A percentile compares a stretch with the other conserved stretches of the same genome.
phyloP scores from a whole-genome alignment of 2,888 invertebrate species.

The Beris morrisii region DNA sequence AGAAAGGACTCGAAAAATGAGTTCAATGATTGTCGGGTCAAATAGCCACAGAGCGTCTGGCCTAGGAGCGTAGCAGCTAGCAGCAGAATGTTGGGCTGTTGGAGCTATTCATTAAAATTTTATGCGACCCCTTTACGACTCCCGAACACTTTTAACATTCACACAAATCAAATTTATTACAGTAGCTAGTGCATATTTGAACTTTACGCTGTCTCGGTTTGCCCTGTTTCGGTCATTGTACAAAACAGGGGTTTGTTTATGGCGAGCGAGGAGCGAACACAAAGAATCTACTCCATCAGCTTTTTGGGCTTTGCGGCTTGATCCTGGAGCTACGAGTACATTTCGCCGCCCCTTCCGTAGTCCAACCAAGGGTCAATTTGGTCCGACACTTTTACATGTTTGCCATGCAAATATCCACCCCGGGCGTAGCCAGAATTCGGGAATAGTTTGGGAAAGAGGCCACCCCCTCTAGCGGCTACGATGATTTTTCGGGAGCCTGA shows the following conservation, averaged over 20 bases:
- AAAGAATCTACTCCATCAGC: slow-evolving; percentile 12
- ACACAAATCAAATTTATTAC: slow-evolving; percentile 37
- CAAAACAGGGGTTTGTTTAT: too few relatives aligned
- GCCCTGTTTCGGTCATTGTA: neutral
- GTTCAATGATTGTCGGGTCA: too few relatives aligned
- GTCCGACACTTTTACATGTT: neutral
- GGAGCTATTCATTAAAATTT: slow-evolving; percentile 34
- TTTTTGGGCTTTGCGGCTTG: slow-evolving; percentile 3
- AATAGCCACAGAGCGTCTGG: too few relatives aligned
- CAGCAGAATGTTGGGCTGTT: too few relatives aligned
- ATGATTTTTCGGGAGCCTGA: slow-evolving; percentile 11
- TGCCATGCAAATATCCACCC: neutral
- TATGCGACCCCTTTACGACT: slow-evolving; percentile 30
- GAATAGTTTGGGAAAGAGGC: too few relatives aligned
- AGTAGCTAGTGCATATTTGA: neutral
- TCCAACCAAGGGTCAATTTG: neutral
- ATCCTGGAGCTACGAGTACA: slow-evolving; percentile 2
- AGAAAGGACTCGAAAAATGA: too few relatives aligned
- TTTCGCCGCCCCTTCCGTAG: neutral
- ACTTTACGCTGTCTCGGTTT: slow-evolving; percentile 1
- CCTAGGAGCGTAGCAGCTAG: too few relatives aligned
- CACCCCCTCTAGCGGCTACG: neutral
- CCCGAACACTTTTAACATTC: slow-evolving; percentile 35
- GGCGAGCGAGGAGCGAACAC: neutral
- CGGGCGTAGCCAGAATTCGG: neutral